Evolutionary conservation across 2,797 vertebrate species (phyloP), one percentile per base, ranked within the genome.

Genomic region (Sebastes steindachneri): DNA sequence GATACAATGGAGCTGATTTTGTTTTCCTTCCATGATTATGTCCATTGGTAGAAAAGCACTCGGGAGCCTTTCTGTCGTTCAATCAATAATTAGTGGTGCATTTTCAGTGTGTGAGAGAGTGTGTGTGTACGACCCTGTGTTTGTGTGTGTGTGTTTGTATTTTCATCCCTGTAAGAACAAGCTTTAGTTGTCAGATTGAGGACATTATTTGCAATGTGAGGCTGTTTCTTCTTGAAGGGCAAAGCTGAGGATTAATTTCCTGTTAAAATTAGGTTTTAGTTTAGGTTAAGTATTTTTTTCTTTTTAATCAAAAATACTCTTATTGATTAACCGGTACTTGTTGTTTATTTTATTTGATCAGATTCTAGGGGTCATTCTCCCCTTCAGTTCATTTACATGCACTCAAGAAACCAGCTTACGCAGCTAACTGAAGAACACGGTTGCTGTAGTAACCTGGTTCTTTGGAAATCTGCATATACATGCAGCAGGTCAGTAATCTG

Each of bases 1-100:
- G 3, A 64, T 59, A 90, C 84, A 89, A 86, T 83, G 25, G 55
- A 72, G 86, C 77, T 91, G 89, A 94, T 92, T 92, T 88, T 88
- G 75, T 88, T 92, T 90, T 81, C 55, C 57, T 53, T 79, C 51
- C 62, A 25, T 81, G 73, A 92, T 92, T 88, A 78, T 82, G 70
- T 83, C 82, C 83, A 85, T 91, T 92, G 83, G 89, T 80, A 31
- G 80, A 65, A 75, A 70, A 59, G 25, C 60, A 23, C 69, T 85
- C 6, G 4, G 77, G 73, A 76, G 59, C 77, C 53, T 77, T 85
- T 75, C 62, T 2, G 5, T 26, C 12, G 8, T 88, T 93, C 35
- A 68, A 58, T 82, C 77, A 77, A 78, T 82, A 79, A 73, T 80
- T 68, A 77, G 54, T 7, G 53, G 51, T 59, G 63, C 33, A 35